These are phyloP conservation scores for Volucella inflata DNA, from an alignment of 2,888 invertebrate genomes.

Conservation along the genomic window DNA sequence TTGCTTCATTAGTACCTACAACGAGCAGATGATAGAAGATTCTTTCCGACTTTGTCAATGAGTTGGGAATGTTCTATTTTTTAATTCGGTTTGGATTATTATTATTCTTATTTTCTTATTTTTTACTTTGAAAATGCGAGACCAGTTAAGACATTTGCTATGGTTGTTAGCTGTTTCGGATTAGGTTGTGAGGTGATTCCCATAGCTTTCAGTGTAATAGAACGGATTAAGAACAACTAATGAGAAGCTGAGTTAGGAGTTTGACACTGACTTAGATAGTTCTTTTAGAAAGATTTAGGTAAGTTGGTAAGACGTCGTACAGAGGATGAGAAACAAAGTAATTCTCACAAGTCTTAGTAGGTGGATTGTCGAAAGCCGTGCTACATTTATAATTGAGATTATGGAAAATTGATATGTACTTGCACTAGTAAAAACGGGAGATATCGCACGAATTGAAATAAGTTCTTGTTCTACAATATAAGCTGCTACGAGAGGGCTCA, in stretches of 20 bases:
- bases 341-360: no score
- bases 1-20: conserved; percentile 47
- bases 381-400: no score
- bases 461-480: no score
- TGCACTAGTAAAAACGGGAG: no score
- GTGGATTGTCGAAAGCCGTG: no score
- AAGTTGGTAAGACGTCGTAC: neutral
- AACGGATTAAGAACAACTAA: neutral
- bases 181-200: neutral
- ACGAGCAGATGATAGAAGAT: conserved; percentile 38
- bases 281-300: neutral
- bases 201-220: neutral
- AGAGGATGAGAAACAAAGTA: neutral
- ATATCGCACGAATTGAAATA: no score
- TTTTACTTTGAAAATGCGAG: neutral
- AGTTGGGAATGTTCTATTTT: conserved; percentile 4
- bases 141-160: conserved; percentile 21
- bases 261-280: neutral
- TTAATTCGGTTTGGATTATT: conserved; percentile 31
- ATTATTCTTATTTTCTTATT: neutral
- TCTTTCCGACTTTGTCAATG: conserved; percentile 23
- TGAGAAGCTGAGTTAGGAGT: conserved; percentile 1
- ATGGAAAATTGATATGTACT: no score
- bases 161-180: conserved; percentile 10
- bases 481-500: no score